These are phyloP conservation scores for Peromyscus maniculatus DNA, from an alignment of 2,113 vertebrate genomes.

Conservation along the genomic window DNA sequence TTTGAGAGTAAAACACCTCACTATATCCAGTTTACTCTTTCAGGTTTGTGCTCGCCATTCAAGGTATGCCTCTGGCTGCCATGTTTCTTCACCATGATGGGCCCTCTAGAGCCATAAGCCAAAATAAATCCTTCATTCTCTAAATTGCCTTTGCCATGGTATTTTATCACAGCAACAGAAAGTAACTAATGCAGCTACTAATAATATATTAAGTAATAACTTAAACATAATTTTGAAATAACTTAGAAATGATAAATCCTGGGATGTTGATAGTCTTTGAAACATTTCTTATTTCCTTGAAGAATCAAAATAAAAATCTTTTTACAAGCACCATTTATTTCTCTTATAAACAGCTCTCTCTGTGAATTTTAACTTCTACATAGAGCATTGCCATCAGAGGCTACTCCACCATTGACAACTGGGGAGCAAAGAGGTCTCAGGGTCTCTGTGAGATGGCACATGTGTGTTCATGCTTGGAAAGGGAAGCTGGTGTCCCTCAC, in stretches of 20 bases:
- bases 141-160: neutral
- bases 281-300: slow-evolving; percentile 37
- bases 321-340: neutral
- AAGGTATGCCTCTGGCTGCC: too few relatives aligned
- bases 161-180: neutral
- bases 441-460: neutral
- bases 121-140: neutral
- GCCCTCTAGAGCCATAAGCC: too few relatives aligned
- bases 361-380: slow-evolving; percentile 55
- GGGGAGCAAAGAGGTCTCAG: neutral
- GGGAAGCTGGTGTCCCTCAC: neutral
- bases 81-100: neutral
- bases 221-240: neutral
- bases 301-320: slow-evolving; percentile 10
- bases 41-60: neutral
- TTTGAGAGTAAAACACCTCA: neutral
- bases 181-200: neutral
- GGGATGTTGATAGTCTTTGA: slow-evolving; percentile 24
- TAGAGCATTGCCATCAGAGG: neutral
- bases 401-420: neutral
- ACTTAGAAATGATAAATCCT: neutral
- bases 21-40: neutral
- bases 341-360: neutral
- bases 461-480: neutral
- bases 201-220: neutral